phyloP scores from a whole-genome alignment of 2,888 invertebrate species.

The Ernsta delagoae region DNA sequence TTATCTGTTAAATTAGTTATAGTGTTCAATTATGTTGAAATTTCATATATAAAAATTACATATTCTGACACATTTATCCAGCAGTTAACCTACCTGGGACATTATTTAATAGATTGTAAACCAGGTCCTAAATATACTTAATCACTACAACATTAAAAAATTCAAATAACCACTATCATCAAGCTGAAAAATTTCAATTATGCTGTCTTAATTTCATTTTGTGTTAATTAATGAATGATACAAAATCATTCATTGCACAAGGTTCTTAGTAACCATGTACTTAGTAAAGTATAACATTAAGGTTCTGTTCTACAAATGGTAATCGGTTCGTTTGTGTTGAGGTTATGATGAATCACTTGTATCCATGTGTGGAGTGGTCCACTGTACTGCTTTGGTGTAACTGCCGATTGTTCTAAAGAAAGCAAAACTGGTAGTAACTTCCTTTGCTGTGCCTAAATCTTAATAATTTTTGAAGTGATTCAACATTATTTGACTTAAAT shows the following conservation, averaged over 20 bases:
- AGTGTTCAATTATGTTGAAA: too few relatives aligned
- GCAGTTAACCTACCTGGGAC: too few relatives aligned
- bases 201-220: not conserved
- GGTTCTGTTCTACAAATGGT: slow-evolving; percentile 36
- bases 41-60: too few relatives aligned
- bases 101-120: too few relatives aligned
- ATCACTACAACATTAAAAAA: too few relatives aligned
- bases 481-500: too few relatives aligned
- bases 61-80: too few relatives aligned
- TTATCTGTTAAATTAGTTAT: too few relatives aligned
- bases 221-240: not conserved
- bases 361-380: slow-evolving; percentile 46
- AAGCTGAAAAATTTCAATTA: not conserved
- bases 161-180: too few relatives aligned
- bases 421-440: not conserved
- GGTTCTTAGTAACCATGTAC: slow-evolving; percentile 1
- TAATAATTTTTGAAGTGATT: too few relatives aligned
- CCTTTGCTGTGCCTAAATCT: too few relatives aligned
- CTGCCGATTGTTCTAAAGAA: slow-evolving; percentile 41
- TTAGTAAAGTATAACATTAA: slow-evolving; percentile 21
- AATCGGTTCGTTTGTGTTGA: slow-evolving; percentile 26
- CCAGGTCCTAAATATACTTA: too few relatives aligned
- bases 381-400: slow-evolving; percentile 42
- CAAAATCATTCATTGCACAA: not conserved
- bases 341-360: slow-evolving; percentile 48